Evolutionary conservation across 2,888 invertebrate species (phyloP), one percentile per base, ranked within the genome.

Genomic region (Lasiommata megera): DNA sequence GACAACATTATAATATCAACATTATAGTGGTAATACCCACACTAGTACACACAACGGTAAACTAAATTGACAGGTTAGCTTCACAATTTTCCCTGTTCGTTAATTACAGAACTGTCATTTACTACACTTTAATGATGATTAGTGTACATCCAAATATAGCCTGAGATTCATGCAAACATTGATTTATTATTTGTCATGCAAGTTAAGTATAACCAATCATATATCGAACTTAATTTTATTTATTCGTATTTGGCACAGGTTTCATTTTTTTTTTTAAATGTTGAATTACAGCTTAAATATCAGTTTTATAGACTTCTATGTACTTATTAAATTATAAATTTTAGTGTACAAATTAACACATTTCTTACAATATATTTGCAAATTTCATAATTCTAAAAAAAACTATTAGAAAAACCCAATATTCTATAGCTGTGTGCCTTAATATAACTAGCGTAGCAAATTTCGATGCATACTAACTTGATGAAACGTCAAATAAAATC

Each of bases 221-320:
- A n/a, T 1, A 41, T 5, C 6, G 1, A 1, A 34, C 1, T 34
- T 34, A 34, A 9, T 3, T 11, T 9, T 11, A 11, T 34, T 34
- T 11, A 11, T 34, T 55, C n/a, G 23, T 43, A 41, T 56, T 60
- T 61, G 57, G 54, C 54, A 61, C 60, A 54, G n/a, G n/a, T n/a
- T n/a, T n/a, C 51, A 14, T 47, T 34, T 40, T 34, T 16, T 37
- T 34, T 54, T 54, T 48, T 16, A 17, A 54, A 50, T 62, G 23
- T 60, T 67, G 74, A 67, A 77, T 74, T 73, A 77, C 73, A 75
- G 71, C 29, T 16, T 6, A 16, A 51, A 38, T 36, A 47, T 29
- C 14, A 9, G 14, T 64, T 66, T 72, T 11, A 34, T 9, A 34
- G 23, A 34, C 11, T 1, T 34, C 11, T 34, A 34, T 11, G 34